These are phyloP conservation scores for Drosophila varians DNA, from an alignment of 1,140 invertebrate genomes.

Conservation along the genomic window DNA sequence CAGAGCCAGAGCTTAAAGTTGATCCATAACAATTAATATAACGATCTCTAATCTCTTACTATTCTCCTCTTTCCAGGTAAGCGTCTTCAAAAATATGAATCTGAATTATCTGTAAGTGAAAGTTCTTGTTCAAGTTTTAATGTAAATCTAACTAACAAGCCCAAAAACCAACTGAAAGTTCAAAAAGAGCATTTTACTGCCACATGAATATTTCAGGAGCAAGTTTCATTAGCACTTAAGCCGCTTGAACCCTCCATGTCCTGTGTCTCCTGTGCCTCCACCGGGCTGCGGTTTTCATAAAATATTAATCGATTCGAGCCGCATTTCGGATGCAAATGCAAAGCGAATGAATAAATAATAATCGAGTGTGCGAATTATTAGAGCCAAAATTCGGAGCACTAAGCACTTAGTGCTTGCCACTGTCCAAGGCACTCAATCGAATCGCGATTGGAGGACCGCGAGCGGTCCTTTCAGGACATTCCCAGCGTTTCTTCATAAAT, in stretches of 20 bases:
- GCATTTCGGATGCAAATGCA: slow-evolving; percentile 43
- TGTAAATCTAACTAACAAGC: slow-evolving; percentile 20
- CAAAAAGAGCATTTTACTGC: slow-evolving; percentile 24
- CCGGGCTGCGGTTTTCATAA: slow-evolving; percentile 44
- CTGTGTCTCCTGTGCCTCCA: slow-evolving; percentile 14
- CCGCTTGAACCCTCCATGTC: slow-evolving; percentile 5
- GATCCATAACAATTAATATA: slow-evolving; percentile 13
- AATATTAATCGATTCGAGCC: slow-evolving; percentile 60
- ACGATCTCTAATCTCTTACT: slow-evolving; percentile 21
- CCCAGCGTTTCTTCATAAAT: slow-evolving; percentile 40
- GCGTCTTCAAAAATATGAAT: slow-evolving; percentile 14
- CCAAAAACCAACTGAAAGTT: slow-evolving; percentile 4
- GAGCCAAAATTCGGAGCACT: slow-evolving; percentile 11
- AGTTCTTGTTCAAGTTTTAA: neutral
- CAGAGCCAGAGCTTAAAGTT: slow-evolving; percentile 26
- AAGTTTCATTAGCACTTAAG: slow-evolving; percentile 45
- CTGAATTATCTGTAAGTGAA: slow-evolving; percentile 5
- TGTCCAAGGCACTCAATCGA: slow-evolving; percentile 20
- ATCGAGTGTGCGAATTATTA: slow-evolving; percentile 40
- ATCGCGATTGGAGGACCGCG: slow-evolving; percentile 5
- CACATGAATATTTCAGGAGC: slow-evolving; percentile 31
- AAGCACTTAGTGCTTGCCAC: slow-evolving; percentile 19
- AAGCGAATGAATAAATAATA: slow-evolving; percentile 63
- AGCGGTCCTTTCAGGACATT: neutral
- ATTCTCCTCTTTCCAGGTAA: slow-evolving; percentile 51